Conservation (phyloP, 2,888 invertebrate genomes). For the Gasteruption jaculator region DNA sequence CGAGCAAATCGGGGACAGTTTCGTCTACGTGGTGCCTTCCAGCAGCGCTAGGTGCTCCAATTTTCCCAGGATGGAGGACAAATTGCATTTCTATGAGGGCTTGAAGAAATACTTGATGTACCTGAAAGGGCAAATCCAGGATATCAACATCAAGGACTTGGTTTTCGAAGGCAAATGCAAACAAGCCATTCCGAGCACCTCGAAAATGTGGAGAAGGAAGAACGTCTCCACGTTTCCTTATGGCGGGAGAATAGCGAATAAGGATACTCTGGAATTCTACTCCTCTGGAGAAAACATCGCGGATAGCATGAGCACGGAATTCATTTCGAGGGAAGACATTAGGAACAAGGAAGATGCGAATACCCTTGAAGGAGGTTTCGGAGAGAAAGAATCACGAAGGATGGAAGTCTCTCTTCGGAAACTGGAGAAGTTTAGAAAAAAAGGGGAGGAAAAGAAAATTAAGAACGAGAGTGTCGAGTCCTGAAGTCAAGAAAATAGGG, state of each 20-base stretch:
- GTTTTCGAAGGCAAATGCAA: constrained; percentile 40
- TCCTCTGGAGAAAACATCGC: constrained; percentile 36
- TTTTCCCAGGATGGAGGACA: constrained; percentile 46
- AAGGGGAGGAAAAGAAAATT: too few relatives aligned
- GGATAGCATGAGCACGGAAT: constrained; percentile 32
- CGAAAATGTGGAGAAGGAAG: constrained; percentile 46
- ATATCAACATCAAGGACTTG: constrained; percentile 37
- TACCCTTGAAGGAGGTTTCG: too few relatives aligned
- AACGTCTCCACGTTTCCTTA: constrained; percentile 36
- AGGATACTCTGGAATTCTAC: constrained; percentile 34
- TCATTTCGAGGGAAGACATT: too few relatives aligned
- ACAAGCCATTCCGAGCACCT: constrained; percentile 37
- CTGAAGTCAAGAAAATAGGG: too few relatives aligned
- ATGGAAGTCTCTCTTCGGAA: too few relatives aligned
- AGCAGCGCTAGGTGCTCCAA: constrained; percentile 48
- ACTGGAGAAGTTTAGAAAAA: too few relatives aligned
- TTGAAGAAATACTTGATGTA: constrained; percentile 41
- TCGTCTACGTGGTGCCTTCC: constrained; percentile 47
- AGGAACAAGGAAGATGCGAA: too few relatives aligned
- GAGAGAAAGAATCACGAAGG: too few relatives aligned
- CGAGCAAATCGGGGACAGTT: constrained; percentile 34
- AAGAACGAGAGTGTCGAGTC: too few relatives aligned
- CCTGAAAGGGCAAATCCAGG: constrained; percentile 37
- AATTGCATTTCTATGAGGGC: constrained; percentile 43
- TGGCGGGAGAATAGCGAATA: constrained; percentile 42